Percentiles rank a stretch among this genome's conserved stretches.
Conservation (phyloP, 37 sponge, comb jelly and placozoan species). For the Hexactinellida sp. region DNA sequence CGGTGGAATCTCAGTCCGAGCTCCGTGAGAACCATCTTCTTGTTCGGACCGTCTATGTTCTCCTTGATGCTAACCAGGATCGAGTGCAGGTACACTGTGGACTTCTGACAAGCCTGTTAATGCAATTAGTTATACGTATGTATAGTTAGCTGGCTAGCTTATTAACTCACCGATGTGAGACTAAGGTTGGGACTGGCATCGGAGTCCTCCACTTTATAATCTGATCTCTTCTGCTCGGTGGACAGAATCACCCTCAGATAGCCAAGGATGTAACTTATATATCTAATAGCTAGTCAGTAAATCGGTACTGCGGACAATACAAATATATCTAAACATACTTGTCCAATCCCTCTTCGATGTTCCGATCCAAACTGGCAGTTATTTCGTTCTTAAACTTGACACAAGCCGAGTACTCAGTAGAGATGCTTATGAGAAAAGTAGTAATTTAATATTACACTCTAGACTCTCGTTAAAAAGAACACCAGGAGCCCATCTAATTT, state of each 20-base stretch:
- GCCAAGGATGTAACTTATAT: conserved; percentile 33
- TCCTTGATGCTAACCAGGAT: conserved; percentile 27
- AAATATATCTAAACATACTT: conserved; percentile 26
- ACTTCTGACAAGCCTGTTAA: conserved; percentile 45
- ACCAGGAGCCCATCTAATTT: too few species aligned
- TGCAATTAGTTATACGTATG: background rate
- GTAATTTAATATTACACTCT: background rate
- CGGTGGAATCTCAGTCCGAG: conserved; percentile 63
- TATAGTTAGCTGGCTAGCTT: background rate
- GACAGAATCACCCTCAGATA: conserved; percentile 32
- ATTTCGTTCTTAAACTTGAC: conserved; percentile 41
- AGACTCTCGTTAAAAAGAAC: background rate
- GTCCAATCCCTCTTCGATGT: conserved; percentile 62
- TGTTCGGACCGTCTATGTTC: conserved; percentile 76
- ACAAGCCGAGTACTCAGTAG: conserved; percentile 27
- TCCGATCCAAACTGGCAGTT: conserved; percentile 36
- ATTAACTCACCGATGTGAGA: conserved; percentile 9
- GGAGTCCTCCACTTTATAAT: conserved; percentile 61
- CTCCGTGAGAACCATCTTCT: conserved; percentile 46
- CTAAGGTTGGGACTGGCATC: background rate
- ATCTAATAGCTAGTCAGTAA: conserved; percentile 16
- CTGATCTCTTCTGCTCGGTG: conserved; percentile 64
- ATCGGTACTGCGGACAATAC: background rate
- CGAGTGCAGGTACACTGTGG: conserved; percentile 27
- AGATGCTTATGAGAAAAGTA: background rate